Conservation (phyloP, 2,113 vertebrate genomes). For the Delphinapterus leucas region DNA sequence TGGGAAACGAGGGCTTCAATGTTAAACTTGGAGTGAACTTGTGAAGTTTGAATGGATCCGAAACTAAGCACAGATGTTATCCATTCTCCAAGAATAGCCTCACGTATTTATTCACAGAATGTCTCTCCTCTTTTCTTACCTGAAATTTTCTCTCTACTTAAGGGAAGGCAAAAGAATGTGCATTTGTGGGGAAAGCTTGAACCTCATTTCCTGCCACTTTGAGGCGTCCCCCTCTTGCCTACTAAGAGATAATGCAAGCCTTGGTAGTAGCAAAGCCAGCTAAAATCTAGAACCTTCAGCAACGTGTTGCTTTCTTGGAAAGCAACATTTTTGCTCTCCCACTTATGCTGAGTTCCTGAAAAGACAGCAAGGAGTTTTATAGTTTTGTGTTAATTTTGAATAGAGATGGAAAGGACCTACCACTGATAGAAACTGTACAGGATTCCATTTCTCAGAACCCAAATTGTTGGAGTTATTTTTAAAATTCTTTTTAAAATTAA, state of each 20-base stretch:
- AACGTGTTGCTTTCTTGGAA: not conserved
- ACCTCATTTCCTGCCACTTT: not conserved
- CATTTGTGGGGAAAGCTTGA: not conserved
- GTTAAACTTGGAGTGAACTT: constrained; percentile 53
- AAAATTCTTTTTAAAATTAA: not conserved
- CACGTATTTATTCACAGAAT: not conserved
- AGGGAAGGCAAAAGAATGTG: fast-evolving
- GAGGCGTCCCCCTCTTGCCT: not conserved
- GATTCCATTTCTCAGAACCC: not conserved
- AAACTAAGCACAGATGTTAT: constrained; percentile 37
- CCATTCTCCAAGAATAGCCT: not conserved
- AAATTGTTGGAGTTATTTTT: not conserved
- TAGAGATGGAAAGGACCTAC: not conserved
- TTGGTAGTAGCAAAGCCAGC: not conserved
- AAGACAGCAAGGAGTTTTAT: not conserved
- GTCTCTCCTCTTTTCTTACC: not conserved
- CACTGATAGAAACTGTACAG: not conserved
- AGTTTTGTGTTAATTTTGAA: not conserved
- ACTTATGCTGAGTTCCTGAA: not conserved
- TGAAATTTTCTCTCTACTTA: not conserved
- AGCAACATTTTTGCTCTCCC: not conserved
- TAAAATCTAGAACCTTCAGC: not conserved
- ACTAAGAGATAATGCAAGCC: not conserved
- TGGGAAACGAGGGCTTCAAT: not conserved
- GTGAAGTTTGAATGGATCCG: not conserved